Base-by-base conservation (phyloP, 2,888 invertebrate genomes). In the Scotopteryx bipunctaria region DNA sequence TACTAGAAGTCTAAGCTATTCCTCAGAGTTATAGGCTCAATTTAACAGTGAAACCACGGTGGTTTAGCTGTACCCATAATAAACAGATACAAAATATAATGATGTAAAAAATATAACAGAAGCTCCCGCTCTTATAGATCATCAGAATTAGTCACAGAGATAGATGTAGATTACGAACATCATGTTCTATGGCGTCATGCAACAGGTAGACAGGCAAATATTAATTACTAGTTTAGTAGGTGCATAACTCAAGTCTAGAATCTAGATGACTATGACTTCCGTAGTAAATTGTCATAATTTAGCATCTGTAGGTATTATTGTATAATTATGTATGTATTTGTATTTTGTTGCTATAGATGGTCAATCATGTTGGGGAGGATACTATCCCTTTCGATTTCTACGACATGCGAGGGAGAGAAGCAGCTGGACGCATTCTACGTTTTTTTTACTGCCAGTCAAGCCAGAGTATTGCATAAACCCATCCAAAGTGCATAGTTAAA, bases 81-180 rank as follows among this genome's bases (percentile, higher is more conserved):
- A 51, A 51, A 55, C 44, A 55, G 23, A 56, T 51, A 54, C 29
- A 55, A 50, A 54, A 38, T 36, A 46, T 49, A 57, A 42, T 41
- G 21, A 36, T 19, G 38, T 43, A 49, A 51, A 71, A 67, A 76
- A 73, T 63, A 57, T 44, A 15, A 54, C 37, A 45, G 60, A 59
- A 53, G 64, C 69, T 73, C 70, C 67, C 59, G 66, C 47, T 54
- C 68, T 80, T 79, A 81, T 81, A 69, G 71, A 77, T 78, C 79
- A 79, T 81, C 75, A 71, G 63, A 44, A 75, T 79, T 76, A 75
- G 75, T 71, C 68, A 58, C 69, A 69, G 71, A 63, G 67, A 53
- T 61, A 55, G 53, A 51, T 48, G 50, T 51, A 46, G 25, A 69
- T 71, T 75, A 76, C 75, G 76, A 78, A 66, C 67, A 51, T 61